phyloP scores from a whole-genome alignment of 2,797 vertebrate genomes.

The Leuciscus waleckii region DNA sequence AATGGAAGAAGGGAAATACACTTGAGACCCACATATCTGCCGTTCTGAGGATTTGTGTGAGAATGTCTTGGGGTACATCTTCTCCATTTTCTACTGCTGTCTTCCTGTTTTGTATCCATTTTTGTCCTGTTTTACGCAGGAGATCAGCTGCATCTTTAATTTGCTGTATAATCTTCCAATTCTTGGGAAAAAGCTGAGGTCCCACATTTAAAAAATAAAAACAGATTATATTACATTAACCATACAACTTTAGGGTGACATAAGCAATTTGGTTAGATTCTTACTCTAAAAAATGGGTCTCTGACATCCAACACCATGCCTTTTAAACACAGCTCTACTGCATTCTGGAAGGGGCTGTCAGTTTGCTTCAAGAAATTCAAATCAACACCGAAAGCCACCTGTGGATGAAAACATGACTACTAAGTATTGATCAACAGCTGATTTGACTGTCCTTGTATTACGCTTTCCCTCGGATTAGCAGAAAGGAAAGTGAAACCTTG shows the following conservation, averaged over 20 bases:
- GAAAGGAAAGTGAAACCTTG: constrained; percentile 78
- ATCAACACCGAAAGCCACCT: constrained; percentile 91
- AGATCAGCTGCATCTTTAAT: constrained; percentile 78
- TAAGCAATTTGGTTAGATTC: not conserved
- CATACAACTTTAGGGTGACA: not conserved
- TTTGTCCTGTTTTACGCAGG: constrained; percentile 82
- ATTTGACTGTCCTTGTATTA: not conserved
- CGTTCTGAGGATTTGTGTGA: constrained; percentile 88
- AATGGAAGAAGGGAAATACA: not conserved
- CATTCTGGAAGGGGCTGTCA: constrained; percentile 78
- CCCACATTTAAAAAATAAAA: not conserved
- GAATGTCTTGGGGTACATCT: constrained; percentile 84
- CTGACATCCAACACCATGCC: constrained; percentile 57
- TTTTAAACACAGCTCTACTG: constrained; percentile 75
- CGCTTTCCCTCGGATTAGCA: not conserved
- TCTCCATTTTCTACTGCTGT: constrained; percentile 80
- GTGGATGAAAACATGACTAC: not conserved
- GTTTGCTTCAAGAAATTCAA: constrained; percentile 75
- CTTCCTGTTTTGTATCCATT: constrained; percentile 82
- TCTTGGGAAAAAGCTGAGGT: constrained; percentile 80
- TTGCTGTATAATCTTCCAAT: constrained; percentile 77
- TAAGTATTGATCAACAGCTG: not conserved
- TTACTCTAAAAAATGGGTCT: constrained; percentile 65
- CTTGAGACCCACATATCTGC: constrained; percentile 60
- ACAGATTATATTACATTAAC: not conserved